Percentiles rank a stretch among this genome's conserved stretches.
phyloP scores from a whole-genome alignment of 1,140 invertebrate genomes.

The Sarcophaga bullata region DNA sequence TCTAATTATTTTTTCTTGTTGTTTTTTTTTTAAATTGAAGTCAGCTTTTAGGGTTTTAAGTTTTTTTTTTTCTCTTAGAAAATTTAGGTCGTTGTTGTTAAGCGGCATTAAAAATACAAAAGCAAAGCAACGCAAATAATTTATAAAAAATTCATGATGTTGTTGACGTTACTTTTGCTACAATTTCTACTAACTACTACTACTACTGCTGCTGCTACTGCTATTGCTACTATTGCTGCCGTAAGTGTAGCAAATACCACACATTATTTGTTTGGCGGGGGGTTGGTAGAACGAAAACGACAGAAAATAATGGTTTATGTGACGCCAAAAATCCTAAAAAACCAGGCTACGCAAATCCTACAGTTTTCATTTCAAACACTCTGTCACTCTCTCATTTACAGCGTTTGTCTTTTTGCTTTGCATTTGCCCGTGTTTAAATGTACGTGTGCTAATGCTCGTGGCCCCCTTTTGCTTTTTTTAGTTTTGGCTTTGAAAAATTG shows the following conservation, averaged over 20 bases:
- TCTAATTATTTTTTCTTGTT: too few species aligned
- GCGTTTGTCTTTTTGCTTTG: not conserved
- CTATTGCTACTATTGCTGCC: not conserved
- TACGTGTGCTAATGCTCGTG: too few species aligned
- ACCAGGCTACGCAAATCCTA: slow-evolving; percentile 17
- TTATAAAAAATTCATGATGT: too few species aligned
- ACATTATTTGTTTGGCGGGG: not conserved
- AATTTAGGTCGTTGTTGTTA: slow-evolving; percentile 10
- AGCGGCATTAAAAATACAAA: not conserved
- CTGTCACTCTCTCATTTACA: not conserved
- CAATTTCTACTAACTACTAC: too few species aligned
- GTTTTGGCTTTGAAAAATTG: not conserved
- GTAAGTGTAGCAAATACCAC: not conserved
- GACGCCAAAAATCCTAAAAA: slow-evolving; percentile 12
- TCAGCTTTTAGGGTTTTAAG: not conserved
- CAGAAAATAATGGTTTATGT: slow-evolving; percentile 17
- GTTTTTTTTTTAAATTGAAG: not conserved
- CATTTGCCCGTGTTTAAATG: not conserved
- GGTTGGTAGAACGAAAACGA: too few species aligned
- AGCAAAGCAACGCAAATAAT: too few species aligned
- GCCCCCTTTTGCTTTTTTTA: not conserved
- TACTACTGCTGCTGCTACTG: not conserved
- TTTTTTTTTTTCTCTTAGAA: not conserved
- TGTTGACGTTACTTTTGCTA: too few species aligned
- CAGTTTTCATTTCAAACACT: not conserved